These are phyloP conservation scores for Aythya baeri DNA, from an alignment of 2,113 vertebrate genomes.

Conservation along the genomic window DNA sequence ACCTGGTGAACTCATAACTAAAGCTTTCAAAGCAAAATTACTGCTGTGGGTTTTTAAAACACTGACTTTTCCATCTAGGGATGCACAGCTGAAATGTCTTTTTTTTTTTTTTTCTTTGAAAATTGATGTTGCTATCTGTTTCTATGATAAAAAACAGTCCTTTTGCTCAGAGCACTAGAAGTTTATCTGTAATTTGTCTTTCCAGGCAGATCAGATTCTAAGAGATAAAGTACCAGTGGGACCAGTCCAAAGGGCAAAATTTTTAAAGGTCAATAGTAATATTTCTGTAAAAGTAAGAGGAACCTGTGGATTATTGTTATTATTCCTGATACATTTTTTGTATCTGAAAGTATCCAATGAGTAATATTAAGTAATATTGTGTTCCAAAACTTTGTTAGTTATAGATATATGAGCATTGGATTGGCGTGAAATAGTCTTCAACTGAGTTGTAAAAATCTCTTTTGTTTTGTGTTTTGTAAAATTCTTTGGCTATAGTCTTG, in stretches of 20 bases:
- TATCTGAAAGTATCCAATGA: constrained; percentile 68
- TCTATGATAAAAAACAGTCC: constrained; percentile 65
- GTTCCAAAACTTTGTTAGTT: constrained; percentile 59
- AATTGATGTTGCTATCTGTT: constrained; percentile 65
- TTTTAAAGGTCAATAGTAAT: constrained; percentile 60
- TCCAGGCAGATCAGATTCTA: constrained; percentile 60
- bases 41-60: not conserved
- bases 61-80: constrained; percentile 29
- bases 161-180: constrained; percentile 60
- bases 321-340: constrained; percentile 75
- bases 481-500: constrained; percentile 78
- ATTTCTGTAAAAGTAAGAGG: constrained; percentile 48
- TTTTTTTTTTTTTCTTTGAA: constrained; percentile 21
- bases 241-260: constrained; percentile 41
- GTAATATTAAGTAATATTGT: constrained; percentile 55
- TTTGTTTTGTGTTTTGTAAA: constrained; percentile 81
- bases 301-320: constrained; percentile 52
- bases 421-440: constrained; percentile 61
- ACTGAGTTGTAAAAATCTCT: constrained; percentile 45
- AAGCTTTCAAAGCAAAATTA: constrained; percentile 51
- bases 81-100: constrained; percentile 42
- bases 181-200: constrained; percentile 70
- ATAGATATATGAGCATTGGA: constrained; percentile 57
- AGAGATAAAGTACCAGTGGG: constrained; percentile 43
- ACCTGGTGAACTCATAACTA: constrained; percentile 49